Conservation (phyloP, 2,888 invertebrate genomes). For the Xanthorhoe spadicearia region DNA sequence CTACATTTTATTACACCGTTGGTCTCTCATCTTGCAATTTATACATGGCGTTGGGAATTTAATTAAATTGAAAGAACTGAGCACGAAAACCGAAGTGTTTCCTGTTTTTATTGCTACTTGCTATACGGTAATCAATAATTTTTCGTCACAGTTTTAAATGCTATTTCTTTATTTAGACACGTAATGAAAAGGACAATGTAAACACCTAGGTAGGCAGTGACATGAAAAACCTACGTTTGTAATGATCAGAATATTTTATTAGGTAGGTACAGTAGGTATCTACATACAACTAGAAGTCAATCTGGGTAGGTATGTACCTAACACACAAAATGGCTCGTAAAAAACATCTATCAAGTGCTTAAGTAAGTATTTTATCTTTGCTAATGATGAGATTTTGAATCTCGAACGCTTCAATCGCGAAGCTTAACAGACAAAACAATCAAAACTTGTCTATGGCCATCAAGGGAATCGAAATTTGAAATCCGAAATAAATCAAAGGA, state of each 20-base stretch:
- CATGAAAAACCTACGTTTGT: no score
- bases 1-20: constrained; percentile 69
- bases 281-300: no score
- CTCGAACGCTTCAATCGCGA: neutral
- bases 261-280: no score
- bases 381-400: constrained; percentile 5
- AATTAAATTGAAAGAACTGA: constrained; percentile 51
- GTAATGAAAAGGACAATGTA: no score
- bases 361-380: neutral
- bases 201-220: no score
- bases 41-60: constrained; percentile 49
- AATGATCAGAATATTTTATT: no score
- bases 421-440: constrained; percentile 8
- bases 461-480: constrained; percentile 32
- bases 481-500: constrained; percentile 42
- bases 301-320: no score
- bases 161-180: neutral
- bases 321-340: no score
- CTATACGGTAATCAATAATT: neutral
- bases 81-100: constrained; percentile 10
- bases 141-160: neutral
- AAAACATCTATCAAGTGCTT: no score
- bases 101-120: neutral
- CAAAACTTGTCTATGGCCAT: constrained; percentile 13
- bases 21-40: constrained; percentile 59